Conservation (phyloP, 2,113 vertebrate species). For the Pantherophis guttatus region DNA sequence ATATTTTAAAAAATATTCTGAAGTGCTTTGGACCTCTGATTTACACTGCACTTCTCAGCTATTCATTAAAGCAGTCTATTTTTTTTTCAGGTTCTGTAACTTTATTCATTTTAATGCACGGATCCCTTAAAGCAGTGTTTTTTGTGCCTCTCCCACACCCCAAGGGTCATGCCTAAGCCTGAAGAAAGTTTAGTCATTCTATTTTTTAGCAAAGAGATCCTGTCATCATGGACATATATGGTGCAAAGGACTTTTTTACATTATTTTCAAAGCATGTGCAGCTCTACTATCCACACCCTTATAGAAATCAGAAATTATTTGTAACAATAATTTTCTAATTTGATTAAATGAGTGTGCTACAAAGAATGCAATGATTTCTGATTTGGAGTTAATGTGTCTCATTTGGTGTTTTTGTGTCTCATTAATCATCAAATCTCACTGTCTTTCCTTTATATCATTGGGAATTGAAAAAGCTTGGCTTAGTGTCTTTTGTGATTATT, state of each 20-base stretch:
- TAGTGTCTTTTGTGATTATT: background rate
- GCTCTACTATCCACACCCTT: background rate
- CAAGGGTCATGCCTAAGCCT: background rate
- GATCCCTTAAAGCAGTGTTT: background rate
- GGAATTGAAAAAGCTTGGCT: background rate
- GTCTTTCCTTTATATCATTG: background rate
- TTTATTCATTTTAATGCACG: background rate
- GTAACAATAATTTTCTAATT: background rate
- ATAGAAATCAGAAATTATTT: background rate
- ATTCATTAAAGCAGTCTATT: background rate
- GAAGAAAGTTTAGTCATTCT: background rate
- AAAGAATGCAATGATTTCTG: rapidly evolving
- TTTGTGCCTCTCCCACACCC: background rate
- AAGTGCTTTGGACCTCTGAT: background rate
- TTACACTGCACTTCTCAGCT: background rate
- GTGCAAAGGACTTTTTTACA: background rate
- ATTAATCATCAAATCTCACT: background rate
- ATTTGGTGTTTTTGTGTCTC: background rate
- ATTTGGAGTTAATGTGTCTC: background rate
- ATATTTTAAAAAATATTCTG: background rate
- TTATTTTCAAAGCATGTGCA: background rate
- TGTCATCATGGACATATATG: background rate
- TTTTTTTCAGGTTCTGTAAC: background rate
- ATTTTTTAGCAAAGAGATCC: background rate
- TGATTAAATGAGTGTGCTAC: background rate